Conservation (phyloP, 1,140 invertebrate species). For the Maniola jurtina region DNA sequence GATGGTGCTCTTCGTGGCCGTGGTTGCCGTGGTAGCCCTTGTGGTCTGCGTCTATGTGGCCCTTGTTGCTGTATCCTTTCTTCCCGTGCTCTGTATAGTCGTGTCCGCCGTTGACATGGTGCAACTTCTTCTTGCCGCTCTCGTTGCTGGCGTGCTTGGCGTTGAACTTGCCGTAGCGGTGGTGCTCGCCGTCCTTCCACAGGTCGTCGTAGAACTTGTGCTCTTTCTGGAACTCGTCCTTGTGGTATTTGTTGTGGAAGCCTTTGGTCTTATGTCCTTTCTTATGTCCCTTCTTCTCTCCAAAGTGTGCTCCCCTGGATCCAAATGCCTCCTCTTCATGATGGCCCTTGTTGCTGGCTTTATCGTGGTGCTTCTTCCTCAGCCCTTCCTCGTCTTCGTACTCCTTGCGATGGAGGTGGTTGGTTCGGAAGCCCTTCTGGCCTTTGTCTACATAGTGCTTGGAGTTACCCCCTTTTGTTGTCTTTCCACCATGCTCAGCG, state of each 20-base stretch:
- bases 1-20: constrained; percentile 84
- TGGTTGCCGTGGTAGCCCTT: constrained; percentile 86
- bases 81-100: constrained; percentile 83
- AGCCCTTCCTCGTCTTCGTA: constrained; percentile 75
- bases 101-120: constrained; percentile 47
- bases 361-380: constrained; percentile 79
- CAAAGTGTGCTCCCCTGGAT: constrained; percentile 76
- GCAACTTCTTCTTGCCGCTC: constrained; percentile 53
- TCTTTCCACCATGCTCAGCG: constrained; percentile 57
- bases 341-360: constrained; percentile 70
- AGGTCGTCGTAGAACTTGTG: constrained; percentile 89
- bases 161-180: constrained; percentile 85
- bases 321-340: constrained; percentile 75
- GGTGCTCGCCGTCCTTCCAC: constrained; percentile 87
- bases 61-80: constrained; percentile 83
- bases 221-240: constrained; percentile 89
- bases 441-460: constrained; percentile 79
- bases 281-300: constrained; percentile 80
- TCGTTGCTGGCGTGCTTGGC: constrained; percentile 84
- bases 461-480: constrained; percentile 76
- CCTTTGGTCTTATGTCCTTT: constrained; percentile 82
- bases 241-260: constrained; percentile 89
- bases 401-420: constrained; percentile 76
- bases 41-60: constrained; percentile 87
- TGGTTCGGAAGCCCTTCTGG: constrained; percentile 77